phyloP scores from a whole-genome alignment of 1,140 invertebrate genomes.

The Holotrichia oblita region DNA sequence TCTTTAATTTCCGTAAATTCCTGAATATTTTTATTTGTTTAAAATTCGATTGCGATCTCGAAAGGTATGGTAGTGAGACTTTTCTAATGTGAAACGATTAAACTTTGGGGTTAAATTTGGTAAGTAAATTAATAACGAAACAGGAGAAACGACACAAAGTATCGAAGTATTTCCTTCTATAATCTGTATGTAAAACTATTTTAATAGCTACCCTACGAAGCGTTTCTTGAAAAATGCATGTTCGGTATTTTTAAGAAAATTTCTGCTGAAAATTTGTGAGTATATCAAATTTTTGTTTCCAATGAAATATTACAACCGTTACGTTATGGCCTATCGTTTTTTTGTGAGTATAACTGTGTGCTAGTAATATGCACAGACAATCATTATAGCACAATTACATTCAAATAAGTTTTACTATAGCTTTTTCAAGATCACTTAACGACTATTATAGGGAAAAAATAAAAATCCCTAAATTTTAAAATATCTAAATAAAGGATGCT shows the following conservation, averaged over 20 bases:
- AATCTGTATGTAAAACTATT: neutral
- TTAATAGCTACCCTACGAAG: neutral
- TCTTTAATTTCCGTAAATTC: neutral
- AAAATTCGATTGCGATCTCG: slow-evolving; percentile 2
- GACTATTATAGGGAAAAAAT: no score
- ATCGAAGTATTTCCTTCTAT: neutral
- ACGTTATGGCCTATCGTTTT: slow-evolving; percentile 20
- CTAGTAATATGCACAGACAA: neutral
- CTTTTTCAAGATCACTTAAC: no score
- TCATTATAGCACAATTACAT: slow-evolving; percentile 19
- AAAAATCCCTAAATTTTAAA: no score
- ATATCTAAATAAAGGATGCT: no score
- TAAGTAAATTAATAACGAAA: slow-evolving; percentile 16
- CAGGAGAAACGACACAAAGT: neutral
- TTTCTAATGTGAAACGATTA: neutral
- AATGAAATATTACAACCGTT: neutral
- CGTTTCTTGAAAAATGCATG: slow-evolving; percentile 2
- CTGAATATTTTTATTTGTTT: slow-evolving; percentile 34
- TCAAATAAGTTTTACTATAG: no score
- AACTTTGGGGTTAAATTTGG: slow-evolving; percentile 7
- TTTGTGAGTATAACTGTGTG: slow-evolving; percentile 25
- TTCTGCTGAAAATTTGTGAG: neutral
- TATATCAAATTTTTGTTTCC: slow-evolving; percentile 29
- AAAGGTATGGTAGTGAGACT: slow-evolving; percentile 19
- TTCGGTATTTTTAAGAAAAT: slow-evolving; percentile 13